Evolutionary conservation across 2,797 vertebrate species (phyloP), one percentile per base, ranked within the genome.

Genomic region (Petrocephalus schoutedeni): DNA sequence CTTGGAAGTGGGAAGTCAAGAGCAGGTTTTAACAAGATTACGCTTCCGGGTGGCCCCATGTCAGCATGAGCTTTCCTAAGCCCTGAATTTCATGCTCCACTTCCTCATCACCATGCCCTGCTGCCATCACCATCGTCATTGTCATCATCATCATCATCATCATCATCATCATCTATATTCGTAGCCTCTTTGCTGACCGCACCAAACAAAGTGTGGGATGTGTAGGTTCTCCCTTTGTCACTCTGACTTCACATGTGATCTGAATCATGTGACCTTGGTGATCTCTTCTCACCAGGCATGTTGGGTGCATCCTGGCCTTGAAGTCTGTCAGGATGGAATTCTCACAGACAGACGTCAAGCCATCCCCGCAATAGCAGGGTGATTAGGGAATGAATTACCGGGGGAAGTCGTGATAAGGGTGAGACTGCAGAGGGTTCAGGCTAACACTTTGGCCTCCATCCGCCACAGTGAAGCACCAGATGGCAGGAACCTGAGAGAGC

Each of bases 11-110:
- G 89, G 93, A 90, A 90, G 92, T 92, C 91, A 91, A 64, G 91
- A 85, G 89, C 88, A 90, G 91, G 91, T 92, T 93, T 94, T 92
- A 94, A 94, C 90, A 85, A 93, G 93, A 93, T 94, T 93, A 93
- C 57, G 86, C 91, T 91, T 94, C 94, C 93, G 91, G 86, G 91
- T 90, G 90, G 91, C 49, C 89, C 89, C 87, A 90, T 92, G 92
- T 93, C 91, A 89, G 90, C 58, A 87, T 89, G 92, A 92, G 91
- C 90, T 91, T 89, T 91, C 88, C 89, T 91, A 88, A 89, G 91
- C 90, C 93, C 90, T 88, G 89, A 89, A 92, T 90, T 87, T 88
- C 90, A 90, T 91, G 92, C 91, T 92, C 90, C 90, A 93, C 91
- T 93, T 92, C 92, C 28, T 28, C 58, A 67, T 7, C 16, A 45